A percentile compares a stretch with the other conserved stretches of the same genome.
phyloP scores from a whole-genome alignment of 2,888 invertebrate species.

The Scaptomyza flava region DNA sequence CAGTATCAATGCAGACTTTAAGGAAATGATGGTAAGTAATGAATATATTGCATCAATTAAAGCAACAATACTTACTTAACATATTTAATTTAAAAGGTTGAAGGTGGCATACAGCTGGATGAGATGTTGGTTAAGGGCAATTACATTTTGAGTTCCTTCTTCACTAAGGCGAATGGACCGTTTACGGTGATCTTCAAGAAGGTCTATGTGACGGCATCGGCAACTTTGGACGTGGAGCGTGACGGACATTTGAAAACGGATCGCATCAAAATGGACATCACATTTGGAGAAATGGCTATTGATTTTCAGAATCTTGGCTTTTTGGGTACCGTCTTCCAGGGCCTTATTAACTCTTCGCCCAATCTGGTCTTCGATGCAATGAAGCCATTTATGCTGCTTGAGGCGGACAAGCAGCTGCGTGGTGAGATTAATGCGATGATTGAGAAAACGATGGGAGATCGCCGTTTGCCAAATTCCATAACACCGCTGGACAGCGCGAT shows the following conservation, averaged over 20 bases:
- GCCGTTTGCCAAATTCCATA: conserved; percentile 93
- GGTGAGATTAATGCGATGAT: conserved; percentile 90
- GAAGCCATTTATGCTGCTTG: conserved; percentile 92
- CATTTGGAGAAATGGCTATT: conserved; percentile 90
- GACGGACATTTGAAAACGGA: conserved; percentile 91
- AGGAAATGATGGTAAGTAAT: conserved; percentile 88
- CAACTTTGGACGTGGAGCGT: conserved; percentile 89
- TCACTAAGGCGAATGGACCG: conserved; percentile 90
- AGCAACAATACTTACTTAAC: not conserved
- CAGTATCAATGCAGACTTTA: conserved; percentile 89
- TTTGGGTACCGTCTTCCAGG: conserved; percentile 89
- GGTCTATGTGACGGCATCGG: conserved; percentile 89
- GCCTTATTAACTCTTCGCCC: conserved; percentile 92
- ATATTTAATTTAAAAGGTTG: conserved; percentile 85
- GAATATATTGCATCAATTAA: not conserved
- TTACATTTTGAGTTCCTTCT: conserved; percentile 90
- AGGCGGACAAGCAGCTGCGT: conserved; percentile 91
- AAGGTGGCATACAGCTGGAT: conserved; percentile 89
- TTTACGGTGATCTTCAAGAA: conserved; percentile 91
- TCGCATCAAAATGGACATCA: conserved; percentile 91
- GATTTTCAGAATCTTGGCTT: conserved; percentile 93
- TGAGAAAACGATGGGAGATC: conserved; percentile 88
- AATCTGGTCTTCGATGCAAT: conserved; percentile 93
- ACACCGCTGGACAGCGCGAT: conserved; percentile 94
- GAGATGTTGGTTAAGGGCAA: conserved; percentile 89